Percentiles rank a stretch among this genome's conserved stretches.
phyloP scores from a whole-genome alignment of 2,113 vertebrate species.

The Hippocampus comes region DNA sequence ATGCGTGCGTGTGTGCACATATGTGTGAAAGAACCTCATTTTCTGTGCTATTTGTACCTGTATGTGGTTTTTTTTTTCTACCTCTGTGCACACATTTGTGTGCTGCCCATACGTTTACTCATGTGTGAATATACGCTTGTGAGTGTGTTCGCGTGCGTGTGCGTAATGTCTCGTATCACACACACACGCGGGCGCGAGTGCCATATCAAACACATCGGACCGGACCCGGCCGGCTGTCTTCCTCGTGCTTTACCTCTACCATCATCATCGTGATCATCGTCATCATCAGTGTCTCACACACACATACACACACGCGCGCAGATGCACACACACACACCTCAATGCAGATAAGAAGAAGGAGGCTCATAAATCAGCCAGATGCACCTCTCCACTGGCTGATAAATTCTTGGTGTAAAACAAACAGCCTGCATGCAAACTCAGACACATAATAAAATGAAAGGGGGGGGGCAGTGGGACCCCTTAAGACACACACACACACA shows the following conservation, averaged over 20 bases:
- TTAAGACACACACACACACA: neutral
- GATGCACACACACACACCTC: conserved; percentile 5
- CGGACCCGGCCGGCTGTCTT: conserved; percentile 33
- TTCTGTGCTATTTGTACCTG: neutral
- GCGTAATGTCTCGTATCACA: conserved; percentile 55
- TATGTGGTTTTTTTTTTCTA: neutral
- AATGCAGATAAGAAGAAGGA: conserved; percentile 41
- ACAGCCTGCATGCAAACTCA: conserved; percentile 33
- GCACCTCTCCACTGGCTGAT: conserved; percentile 32
- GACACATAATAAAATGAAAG: conserved; percentile 17
- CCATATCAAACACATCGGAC: conserved; percentile 38
- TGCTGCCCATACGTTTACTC: neutral
- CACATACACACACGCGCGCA: neutral
- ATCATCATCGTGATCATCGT: conserved; percentile 5
- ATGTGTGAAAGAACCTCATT: neutral
- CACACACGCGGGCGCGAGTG: neutral
- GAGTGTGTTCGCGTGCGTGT: conserved; percentile 35
- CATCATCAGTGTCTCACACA: conserved; percentile 30
- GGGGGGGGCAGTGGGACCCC: neutral
- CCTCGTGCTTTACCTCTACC: conserved; percentile 41
- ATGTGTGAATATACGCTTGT: neutral
- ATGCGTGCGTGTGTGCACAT: conserved; percentile 1
- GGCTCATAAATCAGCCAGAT: conserved; percentile 56
- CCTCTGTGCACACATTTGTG: neutral
- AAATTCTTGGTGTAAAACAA: conserved; percentile 43